These are phyloP conservation scores for Antheraea mylitta DNA, from an alignment of 1,140 invertebrate species.

Conservation along the genomic window DNA sequence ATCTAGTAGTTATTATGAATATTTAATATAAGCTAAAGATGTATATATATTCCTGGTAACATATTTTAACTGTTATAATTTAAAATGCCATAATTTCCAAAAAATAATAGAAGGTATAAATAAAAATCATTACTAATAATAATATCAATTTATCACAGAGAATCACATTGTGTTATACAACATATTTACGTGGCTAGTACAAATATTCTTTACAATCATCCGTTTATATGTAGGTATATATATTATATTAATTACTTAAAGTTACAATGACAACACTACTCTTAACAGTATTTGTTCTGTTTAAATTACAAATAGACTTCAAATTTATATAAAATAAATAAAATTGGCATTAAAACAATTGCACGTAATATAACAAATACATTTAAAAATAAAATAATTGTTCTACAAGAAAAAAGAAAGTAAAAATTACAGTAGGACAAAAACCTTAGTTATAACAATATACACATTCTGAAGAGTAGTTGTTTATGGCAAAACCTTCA, in stretches of 20 bases:
- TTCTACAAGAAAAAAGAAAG: neutral
- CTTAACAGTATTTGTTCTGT: slow-evolving; percentile 46
- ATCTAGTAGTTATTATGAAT: no score
- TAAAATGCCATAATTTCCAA: neutral
- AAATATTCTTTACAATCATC: slow-evolving; percentile 67
- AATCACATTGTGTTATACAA: slow-evolving; percentile 78
- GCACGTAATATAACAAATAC: slow-evolving; percentile 45
- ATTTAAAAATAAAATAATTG: slow-evolving; percentile 40
- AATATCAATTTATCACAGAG: slow-evolving; percentile 79
- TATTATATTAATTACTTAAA: slow-evolving; percentile 39
- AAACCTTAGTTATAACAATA: slow-evolving; percentile 33
- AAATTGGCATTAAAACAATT: slow-evolving; percentile 38
- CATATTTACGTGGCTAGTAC: slow-evolving; percentile 76
- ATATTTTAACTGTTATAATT: no score
- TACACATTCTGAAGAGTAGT: slow-evolving; percentile 7
- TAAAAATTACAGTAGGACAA: slow-evolving; percentile 17
- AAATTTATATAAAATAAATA: slow-evolving; percentile 3
- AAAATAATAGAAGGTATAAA: slow-evolving; percentile 25
- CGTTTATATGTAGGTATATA: slow-evolving; percentile 46
- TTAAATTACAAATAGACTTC: neutral
- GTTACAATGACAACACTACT: slow-evolving; percentile 55
- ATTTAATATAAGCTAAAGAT: no score
- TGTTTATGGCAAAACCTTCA: neutral
- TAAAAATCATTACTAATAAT: slow-evolving; percentile 58
- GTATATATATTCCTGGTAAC: no score